Conservation (phyloP, 2,888 invertebrate species). For the Epiblema foenella region DNA sequence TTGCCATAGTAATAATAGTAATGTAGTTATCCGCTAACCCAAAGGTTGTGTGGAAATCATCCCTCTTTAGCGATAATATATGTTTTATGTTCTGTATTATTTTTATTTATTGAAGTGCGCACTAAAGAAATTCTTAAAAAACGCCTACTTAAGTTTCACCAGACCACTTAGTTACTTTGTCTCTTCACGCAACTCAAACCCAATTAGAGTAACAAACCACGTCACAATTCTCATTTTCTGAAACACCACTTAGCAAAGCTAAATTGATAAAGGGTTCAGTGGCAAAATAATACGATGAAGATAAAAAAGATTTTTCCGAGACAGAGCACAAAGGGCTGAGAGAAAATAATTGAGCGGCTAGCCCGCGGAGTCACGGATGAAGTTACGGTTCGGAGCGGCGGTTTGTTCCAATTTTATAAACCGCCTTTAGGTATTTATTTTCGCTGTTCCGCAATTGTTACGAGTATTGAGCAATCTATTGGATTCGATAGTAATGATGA, state of each 20-base stretch:
- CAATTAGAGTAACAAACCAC: slow-evolving; percentile 21
- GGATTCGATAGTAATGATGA: background rate
- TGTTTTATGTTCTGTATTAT: no score
- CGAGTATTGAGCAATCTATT: slow-evolving; percentile 21
- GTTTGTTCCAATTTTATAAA: slow-evolving; percentile 38
- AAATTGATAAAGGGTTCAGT: slow-evolving; percentile 54
- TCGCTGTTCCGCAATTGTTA: slow-evolving; percentile 13
- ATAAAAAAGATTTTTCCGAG: slow-evolving; percentile 53
- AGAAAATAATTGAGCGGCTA: slow-evolving; percentile 57
- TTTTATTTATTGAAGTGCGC: no score
- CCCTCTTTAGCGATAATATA: no score
- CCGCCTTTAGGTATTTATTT: slow-evolving; percentile 32
- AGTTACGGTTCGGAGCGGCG: slow-evolving; percentile 35
- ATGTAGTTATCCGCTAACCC: no score
- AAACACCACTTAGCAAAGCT: slow-evolving; percentile 45
- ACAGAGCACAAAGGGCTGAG: slow-evolving; percentile 52
- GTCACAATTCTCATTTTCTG: slow-evolving; percentile 25
- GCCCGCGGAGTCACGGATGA: slow-evolving; percentile 32
- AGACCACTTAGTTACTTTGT: slow-evolving; percentile 12
- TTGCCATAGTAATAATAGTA: no score
- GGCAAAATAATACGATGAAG: slow-evolving; percentile 52
- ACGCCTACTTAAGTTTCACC: background rate
- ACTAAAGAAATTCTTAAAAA: background rate
- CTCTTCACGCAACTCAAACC: slow-evolving; percentile 10
- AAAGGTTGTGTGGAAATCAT: no score